These are phyloP conservation scores for Varanus salvator DNA, from an alignment of 2,113 vertebrate species.

Conservation along the genomic window DNA sequence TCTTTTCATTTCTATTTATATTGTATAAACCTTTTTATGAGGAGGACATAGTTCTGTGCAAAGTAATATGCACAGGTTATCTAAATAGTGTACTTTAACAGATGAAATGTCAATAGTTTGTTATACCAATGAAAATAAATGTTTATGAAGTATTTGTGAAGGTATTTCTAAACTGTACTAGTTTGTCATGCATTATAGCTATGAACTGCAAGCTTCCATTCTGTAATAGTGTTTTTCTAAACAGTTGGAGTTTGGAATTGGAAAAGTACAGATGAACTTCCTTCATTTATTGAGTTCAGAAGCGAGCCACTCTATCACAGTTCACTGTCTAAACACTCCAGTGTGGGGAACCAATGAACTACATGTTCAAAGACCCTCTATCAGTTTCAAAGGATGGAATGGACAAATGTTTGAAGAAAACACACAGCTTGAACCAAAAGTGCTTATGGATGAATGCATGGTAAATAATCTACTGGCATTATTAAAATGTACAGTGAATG, in stretches of 20 bases:
- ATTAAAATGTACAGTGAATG: neutral
- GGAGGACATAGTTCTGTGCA: slow-evolving; percentile 14
- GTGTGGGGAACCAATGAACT: slow-evolving; percentile 64
- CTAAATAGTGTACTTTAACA: slow-evolving; percentile 1
- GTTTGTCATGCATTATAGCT: neutral
- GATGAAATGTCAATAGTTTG: neutral
- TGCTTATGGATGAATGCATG: slow-evolving; percentile 91
- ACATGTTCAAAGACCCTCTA: slow-evolving; percentile 58
- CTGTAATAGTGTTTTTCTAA: slow-evolving; percentile 32
- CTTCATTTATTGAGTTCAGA: slow-evolving; percentile 95
- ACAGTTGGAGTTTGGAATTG: slow-evolving; percentile 89
- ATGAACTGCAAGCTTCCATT: neutral
- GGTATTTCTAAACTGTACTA: neutral
- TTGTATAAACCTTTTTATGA: slow-evolving; percentile 16
- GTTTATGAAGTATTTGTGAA: neutral
- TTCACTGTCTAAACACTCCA: slow-evolving; percentile 87
- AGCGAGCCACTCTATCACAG: slow-evolving; percentile 88
- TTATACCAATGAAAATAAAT: slow-evolving; percentile 9
- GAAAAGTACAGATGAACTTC: slow-evolving; percentile 98
- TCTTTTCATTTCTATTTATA: slow-evolving; percentile 1
- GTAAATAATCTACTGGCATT: slow-evolving; percentile 74
- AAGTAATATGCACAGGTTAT: neutral
- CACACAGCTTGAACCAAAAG: slow-evolving; percentile 85
- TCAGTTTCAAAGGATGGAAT: slow-evolving; percentile 93
- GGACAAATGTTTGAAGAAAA: slow-evolving; percentile 89